Evolutionary conservation across 2,888 invertebrate species (phyloP).

Genomic region (Eupithecia insigniata): DNA sequence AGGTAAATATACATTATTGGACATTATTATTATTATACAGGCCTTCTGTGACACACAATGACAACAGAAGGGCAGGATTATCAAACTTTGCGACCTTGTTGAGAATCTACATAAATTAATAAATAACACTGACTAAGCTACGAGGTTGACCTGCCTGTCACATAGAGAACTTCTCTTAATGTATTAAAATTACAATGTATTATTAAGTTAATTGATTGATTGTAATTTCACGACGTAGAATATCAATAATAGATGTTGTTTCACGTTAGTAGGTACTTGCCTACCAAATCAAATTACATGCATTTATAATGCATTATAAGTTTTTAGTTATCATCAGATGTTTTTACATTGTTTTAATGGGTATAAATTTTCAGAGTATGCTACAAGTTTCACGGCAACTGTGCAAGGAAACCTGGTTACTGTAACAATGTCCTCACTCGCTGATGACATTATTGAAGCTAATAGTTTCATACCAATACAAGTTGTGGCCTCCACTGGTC

Average conservation of each 20-base stretch:
- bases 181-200: background rate
- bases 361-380: conserved; percentile 55
- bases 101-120: conserved; percentile 2
- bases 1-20: conserved; percentile 49
- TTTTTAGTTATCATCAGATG: background rate
- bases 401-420: conserved; percentile 54
- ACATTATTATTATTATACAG: conserved; percentile 13
- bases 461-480: conserved; percentile 62
- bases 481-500: conserved; percentile 55
- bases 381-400: conserved; percentile 52
- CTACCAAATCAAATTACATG: background rate
- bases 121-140: background rate
- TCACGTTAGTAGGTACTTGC: background rate
- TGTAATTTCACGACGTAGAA: background rate
- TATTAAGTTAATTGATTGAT: background rate
- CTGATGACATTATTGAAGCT: conserved; percentile 52
- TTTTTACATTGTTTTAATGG: background rate
- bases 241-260: background rate
- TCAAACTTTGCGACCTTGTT: background rate
- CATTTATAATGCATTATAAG: background rate
- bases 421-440: conserved; percentile 57
- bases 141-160: background rate
- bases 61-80: background rate
- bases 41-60: background rate
- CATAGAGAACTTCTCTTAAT: background rate